Percentiles rank a stretch among this genome's conserved stretches.
Conservation (phyloP, 1,140 invertebrate genomes). For the Bombus waltoni region DNA sequence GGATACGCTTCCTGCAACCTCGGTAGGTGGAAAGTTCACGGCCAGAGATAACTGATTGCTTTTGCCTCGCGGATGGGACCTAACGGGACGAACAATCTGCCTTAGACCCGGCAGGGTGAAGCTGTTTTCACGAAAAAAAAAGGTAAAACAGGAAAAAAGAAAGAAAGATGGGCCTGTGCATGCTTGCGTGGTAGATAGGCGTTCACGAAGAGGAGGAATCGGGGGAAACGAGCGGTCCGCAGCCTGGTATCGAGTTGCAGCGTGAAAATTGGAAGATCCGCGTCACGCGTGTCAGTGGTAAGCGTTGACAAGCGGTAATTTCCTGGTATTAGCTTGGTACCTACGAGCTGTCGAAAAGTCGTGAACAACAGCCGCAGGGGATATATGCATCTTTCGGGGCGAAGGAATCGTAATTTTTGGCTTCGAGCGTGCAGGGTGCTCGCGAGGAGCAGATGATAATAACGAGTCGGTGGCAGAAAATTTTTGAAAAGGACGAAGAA, state of each 20-base stretch:
- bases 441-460: background rate
- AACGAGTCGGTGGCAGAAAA: background rate
- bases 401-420: background rate
- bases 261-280: conserved; percentile 29
- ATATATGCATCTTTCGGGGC: background rate
- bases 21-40: conserved; percentile 58
- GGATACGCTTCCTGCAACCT: conserved; percentile 58
- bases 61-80: conserved; percentile 64
- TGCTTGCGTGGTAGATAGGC: conserved; percentile 5
- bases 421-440: background rate
- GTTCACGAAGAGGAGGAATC: background rate
- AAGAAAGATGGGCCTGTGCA: background rate
- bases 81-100: conserved; percentile 67
- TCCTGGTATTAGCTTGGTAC: background rate
- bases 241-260: background rate
- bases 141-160: background rate
- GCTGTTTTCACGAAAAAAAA: conserved; percentile 37
- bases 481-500: background rate
- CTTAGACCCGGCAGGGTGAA: conserved; percentile 34
- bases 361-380: background rate
- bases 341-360: conserved; percentile 16
- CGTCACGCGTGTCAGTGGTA: background rate
- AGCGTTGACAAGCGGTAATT: conserved; percentile 28
- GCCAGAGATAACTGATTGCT: conserved; percentile 66
- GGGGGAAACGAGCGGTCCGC: background rate